These are phyloP conservation scores for Nipponia nippon DNA, from an alignment of 2,113 vertebrate species.

Conservation along the genomic window DNA sequence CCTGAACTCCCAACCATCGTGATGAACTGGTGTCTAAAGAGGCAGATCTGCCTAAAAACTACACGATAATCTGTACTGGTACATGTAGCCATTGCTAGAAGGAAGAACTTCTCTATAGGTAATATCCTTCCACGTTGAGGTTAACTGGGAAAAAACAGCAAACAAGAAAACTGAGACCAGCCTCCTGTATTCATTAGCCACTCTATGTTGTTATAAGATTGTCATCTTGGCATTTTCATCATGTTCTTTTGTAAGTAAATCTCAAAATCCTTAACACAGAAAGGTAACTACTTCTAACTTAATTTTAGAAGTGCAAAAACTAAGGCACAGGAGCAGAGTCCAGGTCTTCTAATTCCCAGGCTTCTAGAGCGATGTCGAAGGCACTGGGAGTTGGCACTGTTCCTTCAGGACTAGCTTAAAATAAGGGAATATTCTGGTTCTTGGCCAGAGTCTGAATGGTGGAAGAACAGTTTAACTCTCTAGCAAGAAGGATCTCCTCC, in stretches of 20 bases:
- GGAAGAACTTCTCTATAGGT: background rate
- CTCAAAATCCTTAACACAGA: background rate
- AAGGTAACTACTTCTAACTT: background rate
- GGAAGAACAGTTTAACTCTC: background rate
- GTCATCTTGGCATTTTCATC: background rate
- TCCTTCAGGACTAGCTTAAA: slow-evolving; percentile 35
- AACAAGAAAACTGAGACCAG: background rate
- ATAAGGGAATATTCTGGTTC: slow-evolving; percentile 10
- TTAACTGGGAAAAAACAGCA: background rate
- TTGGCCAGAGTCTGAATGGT: background rate
- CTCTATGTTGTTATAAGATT: background rate
- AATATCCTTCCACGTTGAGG: background rate
- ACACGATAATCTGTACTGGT: background rate
- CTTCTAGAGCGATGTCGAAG: background rate
- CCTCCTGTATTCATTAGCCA: background rate
- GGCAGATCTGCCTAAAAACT: background rate
- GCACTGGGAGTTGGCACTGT: background rate
- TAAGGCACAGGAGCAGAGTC: background rate
- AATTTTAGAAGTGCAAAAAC: background rate
- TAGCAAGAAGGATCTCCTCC: background rate
- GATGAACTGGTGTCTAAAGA: background rate
- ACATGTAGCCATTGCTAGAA: background rate
- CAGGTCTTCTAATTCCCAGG: background rate
- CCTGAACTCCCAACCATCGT: background rate
- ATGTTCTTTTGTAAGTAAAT: background rate